Evolutionary conservation across 2,797 vertebrate genomes (phyloP).

Genomic region (Sandelia bainsii): DNA sequence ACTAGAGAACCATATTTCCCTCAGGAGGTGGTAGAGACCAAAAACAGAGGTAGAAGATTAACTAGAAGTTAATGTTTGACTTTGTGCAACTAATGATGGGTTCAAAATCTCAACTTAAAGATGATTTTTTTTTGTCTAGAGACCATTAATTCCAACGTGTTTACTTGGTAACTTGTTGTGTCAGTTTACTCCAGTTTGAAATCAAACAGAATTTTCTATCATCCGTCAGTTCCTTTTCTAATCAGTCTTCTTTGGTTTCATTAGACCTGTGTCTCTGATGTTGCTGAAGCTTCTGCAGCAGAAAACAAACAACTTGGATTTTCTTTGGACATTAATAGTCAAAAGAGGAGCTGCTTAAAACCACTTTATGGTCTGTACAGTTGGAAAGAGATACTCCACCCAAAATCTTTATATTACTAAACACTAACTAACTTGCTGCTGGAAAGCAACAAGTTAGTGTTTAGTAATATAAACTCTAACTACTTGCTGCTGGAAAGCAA

Average conservation of each 20-base stretch:
- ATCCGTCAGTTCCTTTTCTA: background rate
- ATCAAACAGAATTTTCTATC: background rate
- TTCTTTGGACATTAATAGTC: background rate
- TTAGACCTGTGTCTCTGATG: background rate
- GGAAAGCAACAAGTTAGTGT: too few species aligned
- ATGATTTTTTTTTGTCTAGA: too few species aligned
- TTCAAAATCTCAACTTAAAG: too few species aligned
- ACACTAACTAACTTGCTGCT: too few species aligned
- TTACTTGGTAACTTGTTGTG: background rate
- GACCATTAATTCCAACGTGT: background rate
- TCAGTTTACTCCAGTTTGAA: too few species aligned
- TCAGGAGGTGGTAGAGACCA: too few species aligned
- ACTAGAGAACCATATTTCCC: too few species aligned
- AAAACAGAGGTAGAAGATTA: too few species aligned
- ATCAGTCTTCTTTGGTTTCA: background rate
- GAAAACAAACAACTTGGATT: background rate
- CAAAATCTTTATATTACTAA: background rate
- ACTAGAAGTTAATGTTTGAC: too few species aligned
- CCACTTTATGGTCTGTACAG: background rate
- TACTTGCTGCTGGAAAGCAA: too few species aligned
- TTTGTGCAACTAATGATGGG: too few species aligned
- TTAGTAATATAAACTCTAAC: too few species aligned
- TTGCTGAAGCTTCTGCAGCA: background rate
- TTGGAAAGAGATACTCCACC: background rate
- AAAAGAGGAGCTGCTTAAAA: background rate